These are phyloP conservation scores for Candoia aspera DNA, from an alignment of 2,113 vertebrate species.

Conservation along the genomic window DNA sequence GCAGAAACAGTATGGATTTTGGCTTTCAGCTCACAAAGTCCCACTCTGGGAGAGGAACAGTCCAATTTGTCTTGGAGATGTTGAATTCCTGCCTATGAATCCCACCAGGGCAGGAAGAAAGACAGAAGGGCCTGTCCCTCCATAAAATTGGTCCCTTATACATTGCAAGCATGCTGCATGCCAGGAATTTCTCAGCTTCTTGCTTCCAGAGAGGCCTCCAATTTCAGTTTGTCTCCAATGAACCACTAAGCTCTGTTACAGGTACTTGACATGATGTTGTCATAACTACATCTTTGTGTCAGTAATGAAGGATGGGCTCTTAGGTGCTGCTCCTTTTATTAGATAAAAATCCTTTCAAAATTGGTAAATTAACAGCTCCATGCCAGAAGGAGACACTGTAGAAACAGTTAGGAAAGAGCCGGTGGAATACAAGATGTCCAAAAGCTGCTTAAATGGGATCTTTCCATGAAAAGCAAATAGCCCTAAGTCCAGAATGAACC, in stretches of 20 bases:
- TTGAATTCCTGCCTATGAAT: neutral
- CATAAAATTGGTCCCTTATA: neutral
- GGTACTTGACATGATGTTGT: neutral
- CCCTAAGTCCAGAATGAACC: neutral
- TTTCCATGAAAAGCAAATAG: constrained; percentile 43
- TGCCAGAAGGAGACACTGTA: constrained; percentile 18
- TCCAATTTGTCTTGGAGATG: neutral
- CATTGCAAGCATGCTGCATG: neutral
- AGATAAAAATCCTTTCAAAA: constrained; percentile 66
- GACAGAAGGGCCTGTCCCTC: neutral
- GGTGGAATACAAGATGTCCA: neutral
- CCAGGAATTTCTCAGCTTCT: neutral
- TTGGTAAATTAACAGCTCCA: constrained; percentile 54
- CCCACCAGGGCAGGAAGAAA: neutral
- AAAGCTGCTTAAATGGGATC: neutral
- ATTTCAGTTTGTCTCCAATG: neutral
- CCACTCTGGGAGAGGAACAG: neutral
- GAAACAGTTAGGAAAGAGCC: constrained; percentile 15
- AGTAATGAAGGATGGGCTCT: constrained; percentile 42
- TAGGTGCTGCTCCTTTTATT: constrained; percentile 57
- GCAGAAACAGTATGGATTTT: neutral
- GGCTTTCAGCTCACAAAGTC: neutral
- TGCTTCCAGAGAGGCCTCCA: neutral
- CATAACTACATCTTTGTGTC: constrained; percentile 38
- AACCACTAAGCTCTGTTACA: neutral